These are phyloP conservation scores for Bubo scandiacus DNA, from an alignment of 2,113 vertebrate species.

Conservation along the genomic window DNA sequence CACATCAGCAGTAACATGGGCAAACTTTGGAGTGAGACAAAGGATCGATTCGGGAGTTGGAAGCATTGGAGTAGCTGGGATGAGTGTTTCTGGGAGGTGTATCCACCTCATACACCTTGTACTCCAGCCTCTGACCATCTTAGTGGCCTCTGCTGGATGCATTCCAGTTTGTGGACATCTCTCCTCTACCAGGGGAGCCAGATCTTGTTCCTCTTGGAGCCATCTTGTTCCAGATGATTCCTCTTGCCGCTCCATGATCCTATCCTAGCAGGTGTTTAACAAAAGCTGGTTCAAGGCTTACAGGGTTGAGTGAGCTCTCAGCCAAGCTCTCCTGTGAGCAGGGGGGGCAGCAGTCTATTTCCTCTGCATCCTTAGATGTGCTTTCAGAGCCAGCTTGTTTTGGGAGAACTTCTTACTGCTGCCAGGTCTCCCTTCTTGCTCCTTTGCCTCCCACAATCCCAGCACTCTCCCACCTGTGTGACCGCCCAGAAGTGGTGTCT, in stretches of 20 bases:
- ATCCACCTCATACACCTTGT: neutral
- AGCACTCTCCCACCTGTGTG: neutral
- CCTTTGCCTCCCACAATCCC: neutral
- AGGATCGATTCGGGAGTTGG: neutral
- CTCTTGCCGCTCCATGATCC: neutral
- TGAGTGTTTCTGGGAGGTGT: neutral
- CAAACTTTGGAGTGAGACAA: neutral
- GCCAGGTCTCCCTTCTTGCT: neutral
- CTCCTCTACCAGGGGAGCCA: neutral
- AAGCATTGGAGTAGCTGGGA: neutral
- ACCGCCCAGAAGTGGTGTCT: neutral
- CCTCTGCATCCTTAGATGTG: neutral
- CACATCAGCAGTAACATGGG: neutral
- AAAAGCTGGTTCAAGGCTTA: neutral
- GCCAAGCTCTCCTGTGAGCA: neutral
- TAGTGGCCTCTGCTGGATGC: neutral
- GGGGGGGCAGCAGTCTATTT: neutral
- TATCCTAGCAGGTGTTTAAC: neutral
- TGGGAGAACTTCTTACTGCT: neutral
- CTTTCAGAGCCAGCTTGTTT: neutral
- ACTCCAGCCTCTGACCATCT: neutral
- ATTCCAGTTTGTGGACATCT: neutral
- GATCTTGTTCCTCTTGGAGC: neutral
- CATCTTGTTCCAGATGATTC: neutral
- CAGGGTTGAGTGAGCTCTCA: neutral